These are phyloP conservation scores for Zosterops japonicus DNA, from an alignment of 2,113 vertebrate genomes.

Conservation along the genomic window DNA sequence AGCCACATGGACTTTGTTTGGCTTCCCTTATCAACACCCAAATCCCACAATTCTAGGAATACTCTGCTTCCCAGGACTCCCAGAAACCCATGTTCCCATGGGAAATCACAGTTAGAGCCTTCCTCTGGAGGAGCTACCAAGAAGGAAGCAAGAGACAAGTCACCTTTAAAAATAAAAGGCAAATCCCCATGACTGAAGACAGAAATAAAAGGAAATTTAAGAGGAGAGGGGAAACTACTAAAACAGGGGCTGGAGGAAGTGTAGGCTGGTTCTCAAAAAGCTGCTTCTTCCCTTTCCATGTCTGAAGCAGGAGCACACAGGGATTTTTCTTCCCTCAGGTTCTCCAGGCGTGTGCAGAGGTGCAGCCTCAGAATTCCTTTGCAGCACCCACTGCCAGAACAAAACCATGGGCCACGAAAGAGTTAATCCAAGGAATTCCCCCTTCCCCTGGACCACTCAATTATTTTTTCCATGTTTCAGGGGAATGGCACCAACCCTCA, in stretches of 20 bases:
- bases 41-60: background rate
- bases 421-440: background rate
- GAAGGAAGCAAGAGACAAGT: background rate
- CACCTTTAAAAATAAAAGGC: background rate
- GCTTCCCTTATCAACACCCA: background rate
- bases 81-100: background rate
- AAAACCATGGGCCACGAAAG: fast-evolving
- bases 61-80: background rate
- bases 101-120: background rate
- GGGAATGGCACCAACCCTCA: background rate
- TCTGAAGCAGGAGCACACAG: background rate
- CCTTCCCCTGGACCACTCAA: fast-evolving
- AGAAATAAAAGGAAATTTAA: background rate
- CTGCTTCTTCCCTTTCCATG: background rate
- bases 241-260: background rate
- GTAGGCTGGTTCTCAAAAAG: background rate
- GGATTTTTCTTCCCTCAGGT: background rate
- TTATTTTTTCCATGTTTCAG: background rate
- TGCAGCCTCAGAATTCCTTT: background rate
- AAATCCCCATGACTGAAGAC: background rate
- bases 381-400: background rate
- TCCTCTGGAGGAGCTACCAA: background rate
- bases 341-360: background rate
- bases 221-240: background rate
- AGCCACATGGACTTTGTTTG: background rate